phyloP scores from a whole-genome alignment of 2,888 invertebrate species.

The Cecidostiba fungosa region DNA sequence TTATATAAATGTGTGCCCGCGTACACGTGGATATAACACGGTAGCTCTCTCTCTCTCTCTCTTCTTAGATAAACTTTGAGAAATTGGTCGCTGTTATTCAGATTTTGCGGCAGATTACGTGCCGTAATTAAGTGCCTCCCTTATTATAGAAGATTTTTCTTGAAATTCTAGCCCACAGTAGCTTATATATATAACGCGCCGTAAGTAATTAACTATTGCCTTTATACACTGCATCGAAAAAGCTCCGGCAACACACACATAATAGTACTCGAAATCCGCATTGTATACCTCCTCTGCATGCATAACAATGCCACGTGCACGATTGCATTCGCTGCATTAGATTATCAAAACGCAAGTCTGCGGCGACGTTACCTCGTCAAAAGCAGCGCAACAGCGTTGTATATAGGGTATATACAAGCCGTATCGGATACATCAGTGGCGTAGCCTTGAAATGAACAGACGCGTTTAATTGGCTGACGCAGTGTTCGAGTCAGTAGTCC shows the following conservation, averaged over 20 bases:
- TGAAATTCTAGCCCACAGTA: neutral
- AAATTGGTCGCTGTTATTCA: slow-evolving; percentile 74
- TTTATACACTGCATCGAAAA: neutral
- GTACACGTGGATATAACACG: neutral
- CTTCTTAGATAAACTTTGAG: slow-evolving; percentile 71
- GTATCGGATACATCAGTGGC: slow-evolving; percentile 10
- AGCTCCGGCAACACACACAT: neutral
- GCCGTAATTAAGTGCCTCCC: slow-evolving; percentile 70
- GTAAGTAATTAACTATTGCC: neutral
- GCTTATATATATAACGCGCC: neutral
- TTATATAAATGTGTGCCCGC: neutral
- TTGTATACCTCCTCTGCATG: neutral
- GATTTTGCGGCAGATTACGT: slow-evolving; percentile 73
- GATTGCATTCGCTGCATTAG: neutral
- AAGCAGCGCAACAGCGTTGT: neutral
- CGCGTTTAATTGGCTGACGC: slow-evolving; percentile 51
- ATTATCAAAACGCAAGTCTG: neutral
- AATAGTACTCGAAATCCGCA: neutral
- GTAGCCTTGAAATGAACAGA: slow-evolving; percentile 37
- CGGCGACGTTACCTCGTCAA: slow-evolving; percentile 10
- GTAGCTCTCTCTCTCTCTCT: neutral
- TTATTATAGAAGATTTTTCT: neutral
- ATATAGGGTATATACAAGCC: slow-evolving; percentile 31
- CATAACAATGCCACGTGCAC: neutral
- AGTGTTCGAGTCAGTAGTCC: neutral